Percentiles rank a stretch among this genome's conserved stretches.
phyloP scores from a whole-genome alignment of 2,113 vertebrate genomes.

The Okapia johnstoni region DNA sequence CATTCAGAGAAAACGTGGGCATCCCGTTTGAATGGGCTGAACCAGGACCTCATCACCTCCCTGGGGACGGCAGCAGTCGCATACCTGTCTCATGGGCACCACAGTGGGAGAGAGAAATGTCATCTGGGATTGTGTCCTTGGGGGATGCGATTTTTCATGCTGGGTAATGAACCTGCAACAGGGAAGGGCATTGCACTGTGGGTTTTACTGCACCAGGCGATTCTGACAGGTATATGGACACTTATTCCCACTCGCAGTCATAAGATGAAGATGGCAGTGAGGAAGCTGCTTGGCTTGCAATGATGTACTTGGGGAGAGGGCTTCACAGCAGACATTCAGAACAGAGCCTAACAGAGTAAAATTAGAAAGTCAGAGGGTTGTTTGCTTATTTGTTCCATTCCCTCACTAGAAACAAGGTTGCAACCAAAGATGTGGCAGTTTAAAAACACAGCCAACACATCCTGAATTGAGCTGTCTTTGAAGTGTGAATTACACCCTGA shows the following conservation, averaged over 20 bases:
- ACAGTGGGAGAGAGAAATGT: background rate
- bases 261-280: background rate
- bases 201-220: background rate
- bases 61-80: background rate
- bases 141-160: background rate
- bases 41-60: fast-evolving
- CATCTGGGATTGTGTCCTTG: background rate
- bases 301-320: background rate
- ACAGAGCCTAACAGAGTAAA: background rate
- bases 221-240: background rate
- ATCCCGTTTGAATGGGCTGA: fast-evolving
- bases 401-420: background rate
- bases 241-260: background rate
- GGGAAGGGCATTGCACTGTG: background rate
- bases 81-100: background rate
- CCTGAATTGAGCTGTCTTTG: background rate
- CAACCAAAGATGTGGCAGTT: background rate
- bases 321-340: background rate
- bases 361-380: background rate
- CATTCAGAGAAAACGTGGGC: background rate
- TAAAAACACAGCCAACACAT: background rate
- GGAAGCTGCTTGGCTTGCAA: background rate
- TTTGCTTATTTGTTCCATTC: background rate
- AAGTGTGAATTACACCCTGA: background rate
- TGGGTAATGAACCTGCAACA: background rate